Base-by-base conservation (phyloP, 2,113 vertebrate species). In the Mugil cephalus region DNA sequence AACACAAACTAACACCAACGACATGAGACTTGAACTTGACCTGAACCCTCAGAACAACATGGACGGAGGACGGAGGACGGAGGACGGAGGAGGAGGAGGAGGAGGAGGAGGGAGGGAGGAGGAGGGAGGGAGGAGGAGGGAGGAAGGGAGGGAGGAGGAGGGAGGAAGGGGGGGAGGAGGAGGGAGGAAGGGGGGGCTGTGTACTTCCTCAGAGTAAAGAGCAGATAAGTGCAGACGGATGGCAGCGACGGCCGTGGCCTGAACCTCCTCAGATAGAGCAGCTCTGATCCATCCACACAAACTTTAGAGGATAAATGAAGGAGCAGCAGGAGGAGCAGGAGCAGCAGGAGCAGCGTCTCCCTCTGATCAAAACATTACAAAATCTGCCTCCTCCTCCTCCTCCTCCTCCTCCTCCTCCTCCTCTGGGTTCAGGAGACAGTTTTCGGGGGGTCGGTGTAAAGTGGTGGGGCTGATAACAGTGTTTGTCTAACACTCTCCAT, bases 401-500 rank as follows among this genome's bases (percentile, higher is more conserved):
- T 9, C 48, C 62, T 80, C 14, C 56, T 39, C 62, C 38, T 13
- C 47, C 68, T 81, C 83, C 60, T 65, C 63, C 78, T 77, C 82
- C 87, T 92, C 74, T 52, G 77, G 92, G 88, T 85, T 94, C 92
- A 94, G 77, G 90, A 91, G 90, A 93, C 78, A 93, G 89, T 88
- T 94, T 88, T 74, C 72, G 85, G 83, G 84, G 95, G 95, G 95
- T 94, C 93, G 93, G 94, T 93, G 94, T 95, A 94, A 96, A 95
- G 93, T 93, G 94, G 91, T 80, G 90, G 91, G 68, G 2, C 83
- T 90, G 96, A 97, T 97, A 97, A 96, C 94, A 90, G 86, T 94
- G 91, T 95, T 95, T 92, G 95, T 94, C 95, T 95, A 95, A 96
- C 96, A 96, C 95, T 96, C 95, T 95, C 95, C 95, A 96, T 97